phyloP scores from a whole-genome alignment of 23 tunicate genomes.

The Pegea sp. region DNA sequence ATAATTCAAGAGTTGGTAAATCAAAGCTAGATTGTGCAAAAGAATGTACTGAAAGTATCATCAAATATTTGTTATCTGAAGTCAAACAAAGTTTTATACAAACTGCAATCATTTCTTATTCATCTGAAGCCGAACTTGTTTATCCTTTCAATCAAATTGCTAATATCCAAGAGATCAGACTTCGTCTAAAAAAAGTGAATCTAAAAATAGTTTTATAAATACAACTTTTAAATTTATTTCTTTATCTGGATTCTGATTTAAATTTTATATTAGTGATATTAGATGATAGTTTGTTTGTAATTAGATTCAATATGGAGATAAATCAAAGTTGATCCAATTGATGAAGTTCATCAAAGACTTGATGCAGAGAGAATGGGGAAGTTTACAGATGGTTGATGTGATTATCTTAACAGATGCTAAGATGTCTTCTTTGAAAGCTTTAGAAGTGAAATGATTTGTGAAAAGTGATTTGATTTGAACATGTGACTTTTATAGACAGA shows the following conservation, averaged over 20 bases:
- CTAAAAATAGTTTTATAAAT: too few species aligned
- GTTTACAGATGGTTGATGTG: conserved; percentile 22
- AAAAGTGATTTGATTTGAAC: background rate
- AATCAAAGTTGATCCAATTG: conserved; percentile 3
- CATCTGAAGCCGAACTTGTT: conserved; percentile 16
- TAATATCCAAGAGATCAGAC: conserved; percentile 25
- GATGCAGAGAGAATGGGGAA: conserved; percentile 33
- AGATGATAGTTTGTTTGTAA: background rate
- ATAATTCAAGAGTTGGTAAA: background rate
- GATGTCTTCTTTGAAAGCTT: conserved; percentile 3
- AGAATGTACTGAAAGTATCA: conserved; percentile 5
- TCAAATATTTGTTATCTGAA: conserved; percentile 9
- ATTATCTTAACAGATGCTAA: conserved; percentile 56
- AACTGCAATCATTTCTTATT: conserved; percentile 26
- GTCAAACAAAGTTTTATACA: conserved; percentile 51
- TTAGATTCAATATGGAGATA: conserved; percentile 16
- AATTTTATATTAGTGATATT: too few species aligned
- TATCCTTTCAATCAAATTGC: too few species aligned
- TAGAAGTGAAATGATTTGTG: background rate
- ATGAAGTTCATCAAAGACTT: conserved; percentile 5
- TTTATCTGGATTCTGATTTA: too few species aligned
- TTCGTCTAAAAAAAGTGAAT: conserved; percentile 5
- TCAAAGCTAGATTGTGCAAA: conserved; percentile 7
- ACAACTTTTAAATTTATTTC: too few species aligned
- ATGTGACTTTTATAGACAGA: background rate